Evolutionary conservation across 2,113 vertebrate genomes (phyloP).

Genomic region (Reinhardtius hippoglossoides): DNA sequence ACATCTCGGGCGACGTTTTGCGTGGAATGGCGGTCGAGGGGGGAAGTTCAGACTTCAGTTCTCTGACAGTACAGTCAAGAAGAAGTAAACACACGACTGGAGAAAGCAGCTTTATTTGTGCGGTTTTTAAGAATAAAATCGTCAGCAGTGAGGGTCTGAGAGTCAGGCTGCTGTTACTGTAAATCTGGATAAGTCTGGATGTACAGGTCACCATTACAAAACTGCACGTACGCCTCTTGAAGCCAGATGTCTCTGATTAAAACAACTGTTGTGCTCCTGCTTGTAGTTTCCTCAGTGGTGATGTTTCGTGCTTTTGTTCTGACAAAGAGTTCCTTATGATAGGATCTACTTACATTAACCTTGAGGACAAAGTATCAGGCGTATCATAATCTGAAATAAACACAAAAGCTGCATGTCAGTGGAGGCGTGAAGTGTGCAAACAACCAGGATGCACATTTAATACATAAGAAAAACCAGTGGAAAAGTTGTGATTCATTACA

Average conservation of each 20-base stretch:
- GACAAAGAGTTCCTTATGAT: background rate
- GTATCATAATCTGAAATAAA: background rate
- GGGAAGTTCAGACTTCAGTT: conserved; percentile 50
- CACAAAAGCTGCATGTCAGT: too few species aligned
- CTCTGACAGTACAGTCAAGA: background rate
- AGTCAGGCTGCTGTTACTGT: conserved; percentile 8
- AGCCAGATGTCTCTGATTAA: conserved; percentile 43
- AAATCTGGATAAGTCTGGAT: background rate
- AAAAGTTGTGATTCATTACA: background rate
- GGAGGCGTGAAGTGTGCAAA: too few species aligned
- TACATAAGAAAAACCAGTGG: background rate
- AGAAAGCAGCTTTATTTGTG: background rate
- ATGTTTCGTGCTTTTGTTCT: background rate
- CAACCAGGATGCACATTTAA: background rate
- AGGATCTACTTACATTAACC: background rate
- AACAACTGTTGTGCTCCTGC: background rate
- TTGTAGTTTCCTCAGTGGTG: background rate
- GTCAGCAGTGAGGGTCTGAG: too few species aligned
- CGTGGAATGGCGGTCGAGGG: conserved; percentile 58
- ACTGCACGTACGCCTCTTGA: conserved; percentile 6
- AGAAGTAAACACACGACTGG: background rate
- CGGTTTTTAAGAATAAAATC: background rate
- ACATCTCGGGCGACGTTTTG: conserved; percentile 10
- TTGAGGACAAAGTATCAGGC: background rate
- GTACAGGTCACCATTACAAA: background rate